Base-by-base conservation (phyloP, 1,140 invertebrate genomes). In the Ctenoplectra terminalis region DNA sequence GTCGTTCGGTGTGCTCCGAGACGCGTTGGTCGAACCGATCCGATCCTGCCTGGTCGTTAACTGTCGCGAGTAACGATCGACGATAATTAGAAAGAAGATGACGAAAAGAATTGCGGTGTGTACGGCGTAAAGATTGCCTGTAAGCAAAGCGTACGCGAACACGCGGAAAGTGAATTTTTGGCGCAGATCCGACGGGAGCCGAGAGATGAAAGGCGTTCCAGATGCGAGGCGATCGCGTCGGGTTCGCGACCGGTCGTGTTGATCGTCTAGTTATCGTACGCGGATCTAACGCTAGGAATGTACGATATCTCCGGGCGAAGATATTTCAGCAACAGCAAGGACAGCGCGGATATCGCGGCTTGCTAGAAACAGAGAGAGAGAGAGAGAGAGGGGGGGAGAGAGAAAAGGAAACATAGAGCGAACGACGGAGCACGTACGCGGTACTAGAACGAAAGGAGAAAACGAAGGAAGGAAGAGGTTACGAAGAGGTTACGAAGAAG, bases 161-260 rank as follows among this genome's bases (percentile, higher is more conserved):
- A 13, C 37, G n/a, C 0, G 0, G 26, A 15, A 29, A 17, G 13
- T 40, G 26, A 29, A 58, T 69, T 58, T 77, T 77, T 34, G 37
- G 37, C 3, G 15, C 7, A 11, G n/a, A 46, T 2, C 13, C 74
- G 46, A 54, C 54, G 46, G 52, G 29, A 82, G 54, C 43, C 52
- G 64, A 29, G 66, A 72, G 58, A 82, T 72, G 84, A 81, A 52
- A 56, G 46, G 15, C 67, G 70, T 77, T 64, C 69, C 46, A 60
- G 56, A 85, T 61, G 73, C 73, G 63, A 64, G 43, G 50, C 50
- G 81, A 77, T 84, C 81, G 71, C 50, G 48, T 37, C 72, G 67
- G 67, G 81, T 87, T 87, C 86, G 75, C 85, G 85, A 87, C 61
- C 82, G 86, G 56, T 87, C 81, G 81, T 84, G 77, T 60, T 82